phyloP scores from a whole-genome alignment of 2,888 invertebrate genomes.

The Tiliacea aurago region DNA sequence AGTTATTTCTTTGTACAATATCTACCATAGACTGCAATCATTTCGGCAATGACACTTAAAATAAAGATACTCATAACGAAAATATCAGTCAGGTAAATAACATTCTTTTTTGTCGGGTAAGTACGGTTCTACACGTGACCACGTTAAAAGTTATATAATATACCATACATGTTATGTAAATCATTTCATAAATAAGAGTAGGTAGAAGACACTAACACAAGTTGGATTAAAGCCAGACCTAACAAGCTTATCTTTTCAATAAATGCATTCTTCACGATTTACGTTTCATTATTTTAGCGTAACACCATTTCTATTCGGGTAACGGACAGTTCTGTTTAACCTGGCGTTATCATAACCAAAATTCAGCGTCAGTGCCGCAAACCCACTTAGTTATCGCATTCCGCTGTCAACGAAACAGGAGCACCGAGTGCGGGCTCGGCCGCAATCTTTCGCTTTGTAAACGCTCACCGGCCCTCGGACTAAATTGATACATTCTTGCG shows the following conservation, averaged over 20 bases:
- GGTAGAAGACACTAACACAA: constrained; percentile 49
- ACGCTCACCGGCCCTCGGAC: constrained; percentile 83
- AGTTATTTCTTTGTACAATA: constrained; percentile 1
- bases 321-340: constrained; percentile 75
- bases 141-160: constrained; percentile 55
- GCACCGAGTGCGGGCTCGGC: constrained; percentile 78
- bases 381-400: constrained; percentile 87
- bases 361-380: constrained; percentile 79
- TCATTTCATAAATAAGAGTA: constrained; percentile 54
- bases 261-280: constrained; percentile 62
- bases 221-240: constrained; percentile 72
- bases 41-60: constrained; percentile 32
- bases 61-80: constrained; percentile 22
- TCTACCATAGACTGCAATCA: constrained; percentile 4
- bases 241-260: constrained; percentile 57
- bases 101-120: constrained; percentile 41
- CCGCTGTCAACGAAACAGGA: constrained; percentile 86
- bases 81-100: constrained; percentile 34
- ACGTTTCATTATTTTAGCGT: constrained; percentile 62
- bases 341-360: constrained; percentile 80
- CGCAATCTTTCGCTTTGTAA: constrained; percentile 84
- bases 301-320: constrained; percentile 67
- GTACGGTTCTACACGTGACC: constrained; percentile 44
- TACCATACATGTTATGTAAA: too few relatives aligned
- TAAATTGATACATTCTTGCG: constrained; percentile 89